Conservation (phyloP, 2,113 vertebrate genomes). For the Phrynosoma blainvillii region DNA sequence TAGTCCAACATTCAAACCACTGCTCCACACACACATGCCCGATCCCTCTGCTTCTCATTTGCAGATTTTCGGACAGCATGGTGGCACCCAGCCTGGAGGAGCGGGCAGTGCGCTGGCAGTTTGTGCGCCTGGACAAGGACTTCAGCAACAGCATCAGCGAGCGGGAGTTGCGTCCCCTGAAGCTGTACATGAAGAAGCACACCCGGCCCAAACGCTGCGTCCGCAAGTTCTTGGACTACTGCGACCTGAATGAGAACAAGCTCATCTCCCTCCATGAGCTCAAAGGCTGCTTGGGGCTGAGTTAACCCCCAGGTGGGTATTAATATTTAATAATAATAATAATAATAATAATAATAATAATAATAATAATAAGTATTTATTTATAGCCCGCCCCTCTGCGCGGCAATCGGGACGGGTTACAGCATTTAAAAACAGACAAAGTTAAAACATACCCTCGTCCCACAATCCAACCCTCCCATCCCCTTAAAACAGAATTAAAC, state of each 20-base stretch:
- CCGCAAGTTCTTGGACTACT: conserved; percentile 73
- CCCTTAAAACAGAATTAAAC: too few species aligned
- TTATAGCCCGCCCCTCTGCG: too few species aligned
- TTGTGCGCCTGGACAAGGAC: conserved; percentile 68
- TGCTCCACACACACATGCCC: too few species aligned
- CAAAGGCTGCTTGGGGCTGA: conserved; percentile 65
- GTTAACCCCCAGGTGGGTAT: conserved; percentile 27
- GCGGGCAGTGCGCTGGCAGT: conserved; percentile 66
- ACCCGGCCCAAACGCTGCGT: conserved; percentile 69
- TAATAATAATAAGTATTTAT: too few species aligned
- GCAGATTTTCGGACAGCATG: conserved; percentile 8
- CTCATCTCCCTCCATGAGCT: conserved; percentile 69
- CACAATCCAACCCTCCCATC: too few species aligned
- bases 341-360: too few species aligned
- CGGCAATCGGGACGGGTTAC: too few species aligned
- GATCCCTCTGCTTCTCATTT: background rate
- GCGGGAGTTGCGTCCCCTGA: conserved; percentile 68
- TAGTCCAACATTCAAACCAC: too few species aligned
- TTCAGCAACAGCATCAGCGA: conserved; percentile 65
- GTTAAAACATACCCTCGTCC: too few species aligned
- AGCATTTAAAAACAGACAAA: too few species aligned
- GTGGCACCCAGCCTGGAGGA: conserved; percentile 40
- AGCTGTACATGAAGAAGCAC: conserved; percentile 62
- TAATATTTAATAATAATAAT: too few species aligned
- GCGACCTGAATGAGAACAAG: conserved; percentile 66